Base-by-base conservation (phyloP, 2,888 invertebrate species). In the Cephus pygmeus region DNA sequence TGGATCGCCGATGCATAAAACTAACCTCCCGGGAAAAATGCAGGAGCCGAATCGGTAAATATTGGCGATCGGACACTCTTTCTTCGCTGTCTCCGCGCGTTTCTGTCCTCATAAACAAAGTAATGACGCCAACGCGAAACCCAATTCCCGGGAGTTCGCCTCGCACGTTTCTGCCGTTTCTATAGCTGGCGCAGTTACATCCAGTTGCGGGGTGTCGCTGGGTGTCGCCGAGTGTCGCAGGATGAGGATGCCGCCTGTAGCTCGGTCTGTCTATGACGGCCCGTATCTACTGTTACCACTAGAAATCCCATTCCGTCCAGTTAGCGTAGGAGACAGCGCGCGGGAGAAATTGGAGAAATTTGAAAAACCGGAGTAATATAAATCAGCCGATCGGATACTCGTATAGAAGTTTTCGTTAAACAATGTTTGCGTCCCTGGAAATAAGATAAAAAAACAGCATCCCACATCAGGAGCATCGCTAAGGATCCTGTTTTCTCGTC, bases 101-200 rank as follows among this genome's bases (percentile, higher is more conserved):
- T 89, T 81, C 82, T 83, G 81, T 83, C 83, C 88, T 86, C 88
- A 87, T 89, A 89, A 89, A 89, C 87, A 88, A 89, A 85, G 88
- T 89, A 89, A 89, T 87, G 89, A 89, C 86, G 81, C 84, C 82
- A 80, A 84, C 80, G 80, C 81, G 79, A 82, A 82, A 85, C 81
- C 85, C 85, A 85, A 85, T 85, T 85, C 84, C 79, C 80, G 79
- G 80, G 83, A 68, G 31, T 75, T 33, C 73, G 71, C 11, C 31
- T 76, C 35, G 34, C 23, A 30, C 69, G 69, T 33, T 12, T 69
- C 12, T 69, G 9, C 69, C 15, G 69, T 69, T 30, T n/a, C 30
- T 3, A 15, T 30, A 30, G 30, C 2, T 33, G 69, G 69, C 40
- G 40, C 40, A 40, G 40, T 40, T 30, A 69, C n/a, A 11, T 69